These are phyloP conservation scores for Catostylus mosaicus DNA, from an alignment of 30 jellyfish, hydroid and myxozoan genomes.

Conservation along the genomic window DNA sequence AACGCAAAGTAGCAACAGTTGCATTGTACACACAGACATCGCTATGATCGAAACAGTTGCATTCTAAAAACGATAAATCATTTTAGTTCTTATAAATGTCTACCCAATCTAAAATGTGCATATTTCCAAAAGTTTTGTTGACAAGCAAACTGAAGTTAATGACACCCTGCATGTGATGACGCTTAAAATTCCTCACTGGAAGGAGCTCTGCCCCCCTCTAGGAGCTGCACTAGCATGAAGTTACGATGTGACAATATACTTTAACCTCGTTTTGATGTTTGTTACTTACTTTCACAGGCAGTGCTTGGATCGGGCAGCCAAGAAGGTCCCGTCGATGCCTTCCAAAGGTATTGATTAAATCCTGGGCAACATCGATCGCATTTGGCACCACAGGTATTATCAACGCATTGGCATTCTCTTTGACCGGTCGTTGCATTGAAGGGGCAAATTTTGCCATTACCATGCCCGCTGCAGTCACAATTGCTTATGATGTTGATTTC, in stretches of 20 bases:
- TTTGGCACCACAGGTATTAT: conserved; percentile 88
- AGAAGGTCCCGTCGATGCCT: conserved; percentile 73
- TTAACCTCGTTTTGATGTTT: no score
- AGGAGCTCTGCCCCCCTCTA: no score
- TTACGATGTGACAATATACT: no score
- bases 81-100: background rate
- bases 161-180: no score
- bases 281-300: conserved; percentile 88
- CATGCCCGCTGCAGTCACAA: conserved; percentile 98
- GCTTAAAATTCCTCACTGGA: no score
- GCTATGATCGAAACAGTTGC: conserved; percentile 93
- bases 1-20: conserved; percentile 67
- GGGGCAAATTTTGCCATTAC: conserved; percentile 89
- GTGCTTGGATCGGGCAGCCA: conserved; percentile 87
- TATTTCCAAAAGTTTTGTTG: no score
- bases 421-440: conserved; percentile 64
- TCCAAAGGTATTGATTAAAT: conserved; percentile 92
- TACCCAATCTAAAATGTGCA: background rate
- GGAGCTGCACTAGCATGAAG: no score
- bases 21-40: conserved; percentile 71
- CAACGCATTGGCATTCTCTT: conserved; percentile 86
- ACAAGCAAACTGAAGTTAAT: no score
- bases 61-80: conserved; percentile 50
- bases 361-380: conserved; percentile 96
- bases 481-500: conserved; percentile 70